These are phyloP conservation scores for Acinonyx jubatus DNA, from an alignment of 2,113 vertebrate species.

Conservation along the genomic window DNA sequence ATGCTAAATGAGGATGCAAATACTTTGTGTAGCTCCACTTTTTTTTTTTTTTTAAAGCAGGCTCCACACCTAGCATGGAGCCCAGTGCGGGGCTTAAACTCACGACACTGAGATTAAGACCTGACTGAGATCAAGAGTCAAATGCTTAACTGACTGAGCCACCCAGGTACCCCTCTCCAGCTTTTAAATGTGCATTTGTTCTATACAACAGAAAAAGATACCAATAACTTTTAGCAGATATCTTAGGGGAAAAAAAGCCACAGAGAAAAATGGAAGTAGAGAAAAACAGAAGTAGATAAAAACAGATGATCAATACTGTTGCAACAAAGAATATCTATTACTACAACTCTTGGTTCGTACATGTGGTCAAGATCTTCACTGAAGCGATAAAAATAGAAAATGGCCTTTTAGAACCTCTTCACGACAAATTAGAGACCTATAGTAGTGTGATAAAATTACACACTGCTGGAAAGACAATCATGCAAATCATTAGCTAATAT, in stretches of 20 bases:
- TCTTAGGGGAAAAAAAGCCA: background rate
- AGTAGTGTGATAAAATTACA: conserved; percentile 8
- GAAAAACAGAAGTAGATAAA: background rate
- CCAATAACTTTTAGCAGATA: background rate
- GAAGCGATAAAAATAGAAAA: conserved; percentile 42
- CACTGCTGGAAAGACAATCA: background rate
- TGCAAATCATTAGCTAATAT: conserved; percentile 19
- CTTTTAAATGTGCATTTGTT: background rate
- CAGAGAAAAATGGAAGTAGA: background rate
- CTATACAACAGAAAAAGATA: background rate
- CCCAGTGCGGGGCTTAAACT: no score
- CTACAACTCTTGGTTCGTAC: background rate
- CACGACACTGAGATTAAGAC: no score
- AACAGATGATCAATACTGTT: background rate
- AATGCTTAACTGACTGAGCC: no score
- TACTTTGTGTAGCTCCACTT: background rate
- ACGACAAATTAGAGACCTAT: conserved; percentile 10
- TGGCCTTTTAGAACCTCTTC: conserved; percentile 24
- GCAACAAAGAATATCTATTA: conserved; percentile 20
- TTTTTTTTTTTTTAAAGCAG: no score
- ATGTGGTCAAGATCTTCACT: background rate
- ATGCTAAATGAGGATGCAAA: background rate
- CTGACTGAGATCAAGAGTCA: no score
- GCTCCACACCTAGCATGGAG: no score
- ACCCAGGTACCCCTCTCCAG: background rate